Conservation (phyloP, 2,797 vertebrate genomes). For the Sebastes baramenuke region DNA sequence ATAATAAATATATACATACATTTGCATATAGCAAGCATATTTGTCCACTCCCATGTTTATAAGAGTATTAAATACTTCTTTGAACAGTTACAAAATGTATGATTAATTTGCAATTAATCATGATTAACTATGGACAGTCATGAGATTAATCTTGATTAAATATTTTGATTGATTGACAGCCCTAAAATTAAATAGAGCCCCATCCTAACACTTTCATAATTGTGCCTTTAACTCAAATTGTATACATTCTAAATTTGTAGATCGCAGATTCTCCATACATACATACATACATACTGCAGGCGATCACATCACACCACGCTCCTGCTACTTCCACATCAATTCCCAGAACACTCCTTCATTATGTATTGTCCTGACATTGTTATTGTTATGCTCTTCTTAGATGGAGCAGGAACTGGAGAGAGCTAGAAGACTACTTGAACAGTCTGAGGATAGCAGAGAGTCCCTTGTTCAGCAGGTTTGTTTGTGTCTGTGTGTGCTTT, state of each 20-base stretch:
- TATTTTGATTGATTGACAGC: no score
- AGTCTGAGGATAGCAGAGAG: slow-evolving; percentile 89
- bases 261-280: neutral
- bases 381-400: slow-evolving; percentile 64
- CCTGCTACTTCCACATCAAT: neutral
- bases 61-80: no score
- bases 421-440: slow-evolving; percentile 82
- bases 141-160: no score
- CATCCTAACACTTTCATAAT: neutral
- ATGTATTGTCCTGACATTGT: neutral
- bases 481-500: slow-evolving; percentile 27
- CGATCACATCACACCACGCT: neutral
- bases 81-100: no score
- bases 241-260: neutral
- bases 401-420: slow-evolving; percentile 87
- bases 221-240: neutral
- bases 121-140: no score
- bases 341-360: neutral
- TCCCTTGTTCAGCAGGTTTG: slow-evolving; percentile 89
- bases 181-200: neutral
- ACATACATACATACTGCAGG: neutral
- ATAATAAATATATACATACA: no score
- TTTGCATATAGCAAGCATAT: no score
- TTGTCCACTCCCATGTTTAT: no score
- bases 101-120: no score